Percentiles rank a stretch among this genome's conserved stretches.
These are phyloP conservation scores for Mesorhabditis spiculigera DNA, from an alignment of 2,888 invertebrate genomes.

Conservation along the genomic window DNA sequence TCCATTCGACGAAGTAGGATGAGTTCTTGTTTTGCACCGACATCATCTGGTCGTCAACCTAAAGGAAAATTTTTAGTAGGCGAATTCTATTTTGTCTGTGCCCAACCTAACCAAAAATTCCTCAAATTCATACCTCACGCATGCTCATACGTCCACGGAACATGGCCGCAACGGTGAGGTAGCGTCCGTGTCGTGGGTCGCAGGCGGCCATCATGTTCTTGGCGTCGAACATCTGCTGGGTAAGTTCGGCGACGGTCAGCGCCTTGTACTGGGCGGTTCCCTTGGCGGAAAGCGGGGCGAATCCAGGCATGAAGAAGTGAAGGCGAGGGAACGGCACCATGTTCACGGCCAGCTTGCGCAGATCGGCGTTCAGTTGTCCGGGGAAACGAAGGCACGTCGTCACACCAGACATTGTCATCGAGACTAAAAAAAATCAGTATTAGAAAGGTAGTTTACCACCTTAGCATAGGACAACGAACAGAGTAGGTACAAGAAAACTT, in stretches of 20 bases:
- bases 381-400: conserved; percentile 75
- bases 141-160: conserved; percentile 68
- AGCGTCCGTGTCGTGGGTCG: conserved; percentile 64
- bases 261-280: conserved; percentile 67
- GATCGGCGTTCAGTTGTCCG: conserved; percentile 79
- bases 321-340: conserved; percentile 89
- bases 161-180: conserved; percentile 67
- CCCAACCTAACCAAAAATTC: conserved; percentile 7
- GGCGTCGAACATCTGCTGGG: conserved; percentile 71
- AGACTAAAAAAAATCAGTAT: too few species aligned
- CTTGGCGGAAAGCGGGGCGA: conserved; percentile 85
- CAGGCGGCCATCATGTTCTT: conserved; percentile 64
- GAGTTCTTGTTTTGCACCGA: conserved; percentile 93
- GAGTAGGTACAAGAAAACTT: too few species aligned
- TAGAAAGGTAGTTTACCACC: too few species aligned
- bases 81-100: background rate
- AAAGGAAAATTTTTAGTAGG: background rate
- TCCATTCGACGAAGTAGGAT: conserved; percentile 81
- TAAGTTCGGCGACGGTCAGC: conserved; percentile 73
- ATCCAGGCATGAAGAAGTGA: conserved; percentile 68
- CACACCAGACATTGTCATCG: conserved; percentile 64
- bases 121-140: conserved; percentile 47
- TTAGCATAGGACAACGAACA: too few species aligned
- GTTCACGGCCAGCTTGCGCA: conserved; percentile 75
- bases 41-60: conserved; percentile 80